Evolutionary conservation across 2,888 invertebrate species (phyloP), one percentile per base, ranked within the genome.

Genomic region (Cantharis rufa): DNA sequence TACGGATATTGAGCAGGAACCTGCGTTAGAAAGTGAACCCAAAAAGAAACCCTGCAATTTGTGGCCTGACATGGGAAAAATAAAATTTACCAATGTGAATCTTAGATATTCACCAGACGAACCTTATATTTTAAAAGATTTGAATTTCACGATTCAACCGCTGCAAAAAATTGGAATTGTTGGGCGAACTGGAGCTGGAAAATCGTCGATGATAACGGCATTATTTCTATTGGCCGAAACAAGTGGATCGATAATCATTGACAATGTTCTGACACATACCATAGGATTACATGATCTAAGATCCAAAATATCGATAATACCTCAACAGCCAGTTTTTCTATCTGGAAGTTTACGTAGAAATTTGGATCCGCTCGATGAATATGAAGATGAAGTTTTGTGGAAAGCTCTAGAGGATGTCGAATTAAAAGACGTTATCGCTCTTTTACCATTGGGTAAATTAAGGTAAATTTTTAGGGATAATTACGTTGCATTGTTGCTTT

Each of bases 301-400:
- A 61, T 89, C 90, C 9, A 90, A 89, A 81, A 89, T 91, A 64
- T 89, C 91, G n/a, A 90, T 91, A 62, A 91, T 91, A 75, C 91
- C 91, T 0, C 91, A 91, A 83, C 90, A 91, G 77, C 91, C 91
- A 77, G 89, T 96, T 71, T 88, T 96, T 70, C 95, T 98, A 88
- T 94, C 95, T 0, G 97, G 97, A 66, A 94, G 95, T 2, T 91
- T 98, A 89, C 90, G 98, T 2, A 93, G 94, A 84, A 98, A 98
- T 89, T 90, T 98, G 77, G 97, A 98, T 89, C 97, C 97, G 1
- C 96, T 97, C 86, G 92, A 94, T 79, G 92, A 94, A 84, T 94
- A 94, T 84, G 90, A 91, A 0, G 97, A 97, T 83, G 90, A 91
- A 13, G 91, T 93, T 75, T 88, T 98, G 1, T 97, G 97, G 97